Evolutionary conservation across 1,140 invertebrate genomes (phyloP), one percentile per base, ranked within the genome.

Genomic region (Orchestia grillus): DNA sequence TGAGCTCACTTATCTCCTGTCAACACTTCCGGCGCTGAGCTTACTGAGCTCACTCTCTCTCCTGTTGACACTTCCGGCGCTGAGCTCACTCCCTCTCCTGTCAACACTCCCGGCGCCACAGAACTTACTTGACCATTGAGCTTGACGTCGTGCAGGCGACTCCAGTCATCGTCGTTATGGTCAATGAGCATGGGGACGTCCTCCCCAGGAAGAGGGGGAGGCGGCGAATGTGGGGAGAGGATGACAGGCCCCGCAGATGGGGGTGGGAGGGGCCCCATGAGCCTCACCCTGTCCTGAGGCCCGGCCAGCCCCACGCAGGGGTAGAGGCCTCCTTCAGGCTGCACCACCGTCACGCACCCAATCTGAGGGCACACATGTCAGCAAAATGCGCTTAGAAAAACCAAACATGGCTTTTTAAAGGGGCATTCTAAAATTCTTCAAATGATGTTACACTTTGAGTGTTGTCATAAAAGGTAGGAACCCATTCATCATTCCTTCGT

Each of bases 91-190:
- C n/a, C n/a, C n/a, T n/a, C n/a, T n/a, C n/a, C n/a, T n/a, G n/a
- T n/a, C n/a, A n/a, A n/a, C n/a, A n/a, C n/a, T n/a, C n/a, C n/a
- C 62, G 62, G 62, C 62, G 3, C 6, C 47, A 28, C 15, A 77
- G 3, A 95, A n/a, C 95, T 96, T 23, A 98, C 98, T 96, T 97
- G 97, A 92, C 98, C 98, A 97, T 98, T 98, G 40, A 98, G 97
- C 47, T 97, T 97, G 96, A 98, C 97, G 96, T 98, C 98, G 97
- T 98, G 97, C 62, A 98, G 97, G 43, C 98, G 96, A 40, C 97
- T 97, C 98, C 98, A 98, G 40, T 98, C 98, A 43, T 98, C 98
- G 97, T 98, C 98, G 95, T 97, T 97, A 92, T 97, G 97, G 96
- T 98, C 98, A 42, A 98, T 97, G 87, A 97, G 97, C 98, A 98